These are phyloP conservation scores for Notocelia uddmanniana DNA, from an alignment of 2,888 invertebrate species.

Conservation along the genomic window DNA sequence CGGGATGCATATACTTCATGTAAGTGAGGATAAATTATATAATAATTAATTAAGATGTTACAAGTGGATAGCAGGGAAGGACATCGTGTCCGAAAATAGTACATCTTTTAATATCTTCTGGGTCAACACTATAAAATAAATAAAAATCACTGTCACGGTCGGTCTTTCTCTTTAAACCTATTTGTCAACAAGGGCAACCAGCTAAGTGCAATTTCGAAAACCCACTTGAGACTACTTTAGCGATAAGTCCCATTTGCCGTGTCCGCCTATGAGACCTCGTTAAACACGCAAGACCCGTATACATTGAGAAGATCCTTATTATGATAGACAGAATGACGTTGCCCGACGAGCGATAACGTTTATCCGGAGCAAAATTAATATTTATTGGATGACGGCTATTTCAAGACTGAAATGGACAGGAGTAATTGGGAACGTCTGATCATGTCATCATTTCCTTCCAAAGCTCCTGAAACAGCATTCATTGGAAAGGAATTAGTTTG, in stretches of 20 bases:
- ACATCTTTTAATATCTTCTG: slow-evolving; percentile 19
- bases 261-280: slow-evolving; percentile 54
- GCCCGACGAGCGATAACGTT: slow-evolving; percentile 55
- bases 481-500: neutral
- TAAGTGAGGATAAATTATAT: neutral
- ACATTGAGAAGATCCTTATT: slow-evolving; percentile 63
- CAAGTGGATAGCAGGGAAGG: slow-evolving; percentile 4
- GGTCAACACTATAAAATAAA: slow-evolving; percentile 3
- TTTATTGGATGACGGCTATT: slow-evolving; percentile 35
- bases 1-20: slow-evolving; percentile 16
- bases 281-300: slow-evolving; percentile 56
- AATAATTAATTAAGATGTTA: neutral
- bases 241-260: slow-evolving; percentile 52
- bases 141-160: slow-evolving; percentile 14
- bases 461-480: neutral
- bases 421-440: slow-evolving; percentile 27
- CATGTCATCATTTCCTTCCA: too few species aligned
- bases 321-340: slow-evolving; percentile 71
- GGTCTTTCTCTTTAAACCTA: slow-evolving; percentile 11
- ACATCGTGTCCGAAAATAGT: slow-evolving; percentile 1
- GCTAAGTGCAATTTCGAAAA: slow-evolving; percentile 41
- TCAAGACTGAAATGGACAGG: slow-evolving; percentile 24
- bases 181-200: slow-evolving; percentile 26
- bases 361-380: slow-evolving; percentile 39
- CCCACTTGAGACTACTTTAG: slow-evolving; percentile 50